Percentiles rank a stretch among this genome's conserved stretches.
Evolutionary conservation across 2,113 vertebrate species (phyloP).

Genomic region (Ciconia boyciana): DNA sequence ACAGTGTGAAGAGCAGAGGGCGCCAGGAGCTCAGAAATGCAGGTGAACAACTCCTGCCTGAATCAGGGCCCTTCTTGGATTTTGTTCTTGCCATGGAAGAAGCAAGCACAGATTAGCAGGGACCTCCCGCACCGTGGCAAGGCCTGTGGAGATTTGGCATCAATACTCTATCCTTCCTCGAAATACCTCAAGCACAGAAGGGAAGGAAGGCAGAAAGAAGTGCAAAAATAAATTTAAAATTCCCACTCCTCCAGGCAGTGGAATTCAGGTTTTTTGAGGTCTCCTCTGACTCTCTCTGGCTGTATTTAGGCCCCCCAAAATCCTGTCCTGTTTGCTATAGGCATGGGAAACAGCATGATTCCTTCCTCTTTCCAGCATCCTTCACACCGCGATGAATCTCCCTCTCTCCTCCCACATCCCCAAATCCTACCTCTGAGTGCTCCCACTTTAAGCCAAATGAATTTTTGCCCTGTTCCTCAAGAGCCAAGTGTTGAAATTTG

Average conservation of each 20-base stretch:
- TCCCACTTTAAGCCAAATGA: not conserved
- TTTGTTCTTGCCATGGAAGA: not conserved
- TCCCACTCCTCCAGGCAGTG: not conserved
- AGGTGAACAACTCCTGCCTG: rapidly evolving
- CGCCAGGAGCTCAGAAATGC: not conserved
- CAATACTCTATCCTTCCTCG: not conserved
- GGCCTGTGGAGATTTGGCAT: too few species aligned
- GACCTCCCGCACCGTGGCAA: rapidly evolving
- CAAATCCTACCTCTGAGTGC: not conserved
- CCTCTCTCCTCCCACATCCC: not conserved
- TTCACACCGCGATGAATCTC: not conserved
- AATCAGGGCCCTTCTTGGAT: rapidly evolving
- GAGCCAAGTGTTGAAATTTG: not conserved
- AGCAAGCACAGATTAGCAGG: not conserved
- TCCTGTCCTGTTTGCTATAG: not conserved
- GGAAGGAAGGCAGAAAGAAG: not conserved
- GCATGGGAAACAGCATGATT: rapidly evolving
- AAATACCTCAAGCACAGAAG: not conserved
- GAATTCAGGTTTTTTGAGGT: not conserved
- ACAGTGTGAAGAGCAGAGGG: not conserved
- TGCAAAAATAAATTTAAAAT: not conserved
- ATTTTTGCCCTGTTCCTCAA: not conserved
- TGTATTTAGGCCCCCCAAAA: not conserved
- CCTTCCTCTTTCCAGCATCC: not conserved
- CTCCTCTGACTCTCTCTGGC: not conserved